phyloP scores from a whole-genome alignment of 2,113 vertebrate genomes.

The Solea solea region DNA sequence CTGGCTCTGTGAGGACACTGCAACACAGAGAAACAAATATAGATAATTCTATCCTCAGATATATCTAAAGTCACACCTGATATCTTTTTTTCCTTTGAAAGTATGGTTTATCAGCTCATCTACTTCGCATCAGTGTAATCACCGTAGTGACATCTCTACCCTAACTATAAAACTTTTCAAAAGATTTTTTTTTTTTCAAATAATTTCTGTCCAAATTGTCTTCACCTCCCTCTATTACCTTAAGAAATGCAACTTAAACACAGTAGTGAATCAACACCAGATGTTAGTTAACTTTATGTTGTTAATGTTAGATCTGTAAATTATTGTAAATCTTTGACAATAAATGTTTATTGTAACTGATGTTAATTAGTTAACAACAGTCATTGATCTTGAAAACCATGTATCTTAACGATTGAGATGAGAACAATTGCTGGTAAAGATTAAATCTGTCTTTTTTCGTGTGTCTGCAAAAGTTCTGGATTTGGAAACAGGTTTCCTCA shows the following conservation, averaged over 20 bases:
- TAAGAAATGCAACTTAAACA: slow-evolving; percentile 9
- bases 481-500: slow-evolving; percentile 53
- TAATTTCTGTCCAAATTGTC: neutral
- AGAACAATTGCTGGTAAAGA: neutral
- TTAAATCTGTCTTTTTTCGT: neutral
- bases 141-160: slow-evolving; percentile 3
- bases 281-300: neutral
- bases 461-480: slow-evolving; percentile 7
- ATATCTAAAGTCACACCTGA: slow-evolving; percentile 1
- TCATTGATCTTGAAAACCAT: neutral
- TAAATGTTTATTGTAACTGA: slow-evolving; percentile 46
- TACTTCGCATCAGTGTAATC: neutral
- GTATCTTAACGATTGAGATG: neutral
- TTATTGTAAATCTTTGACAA: slow-evolving; percentile 47
- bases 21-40: neutral
- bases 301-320: slow-evolving; percentile 34
- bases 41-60: slow-evolving; percentile 1
- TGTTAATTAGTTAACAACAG: neutral
- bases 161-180: too few species aligned
- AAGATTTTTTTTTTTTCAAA: too few species aligned
- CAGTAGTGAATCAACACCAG: neutral
- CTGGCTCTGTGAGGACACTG: slow-evolving; percentile 84
- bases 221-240: neutral
- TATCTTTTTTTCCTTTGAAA: neutral
- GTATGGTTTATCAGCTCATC: slow-evolving; percentile 5